Evolutionary conservation across 1,140 invertebrate species (phyloP), one percentile per base, ranked within the genome.

Genomic region (Lasioglossum baleicum): DNA sequence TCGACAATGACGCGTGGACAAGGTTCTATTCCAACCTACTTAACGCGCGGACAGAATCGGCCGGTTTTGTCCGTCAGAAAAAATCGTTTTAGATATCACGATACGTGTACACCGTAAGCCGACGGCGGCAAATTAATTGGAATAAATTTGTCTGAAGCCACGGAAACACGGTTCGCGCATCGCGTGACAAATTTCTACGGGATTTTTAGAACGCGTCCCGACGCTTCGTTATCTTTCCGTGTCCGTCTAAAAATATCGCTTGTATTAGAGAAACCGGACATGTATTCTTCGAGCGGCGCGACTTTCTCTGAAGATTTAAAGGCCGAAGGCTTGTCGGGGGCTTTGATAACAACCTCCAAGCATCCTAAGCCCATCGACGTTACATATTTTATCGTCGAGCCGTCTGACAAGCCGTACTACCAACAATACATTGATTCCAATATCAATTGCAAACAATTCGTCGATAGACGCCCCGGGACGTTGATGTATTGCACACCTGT

Each of bases 1-100:
- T 13, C 22, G 42, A 61, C 13, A 76, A 65, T 69, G 83, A 81
- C 81, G 35, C 70, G 69, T 17, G 65, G 70, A 72, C 42, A 44
- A 35, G 22, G 69, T 65, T 53, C 22, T 22, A 80, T 63, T 74
- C 42, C 31, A 48, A 40, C 13, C 60, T 81, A 75, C 63, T 58
- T n/a, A n/a, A 58, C n/a, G 20, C 17, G 5, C 51, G 51, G 15
- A 13, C 13, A 8, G 8, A n/a, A n/a, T n/a, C 56, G 7, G 56
- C 4, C 56, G n/a, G n/a, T 53, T 53, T 15, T 2, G 15, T 48
- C 8, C 51, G 51, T 2, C 4, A 17, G 4, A 53, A 5, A 15
- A 53, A 6, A 17, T 15, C 13, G 13, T 53, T 53, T 53, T 6
- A 53, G 51, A 4, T 53, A 17, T 17, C 17, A 17, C 51, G 17